Evolutionary conservation across 2,797 vertebrate species (phyloP), one percentile per base, ranked within the genome.

Genomic region (Rhinichthys osculus): DNA sequence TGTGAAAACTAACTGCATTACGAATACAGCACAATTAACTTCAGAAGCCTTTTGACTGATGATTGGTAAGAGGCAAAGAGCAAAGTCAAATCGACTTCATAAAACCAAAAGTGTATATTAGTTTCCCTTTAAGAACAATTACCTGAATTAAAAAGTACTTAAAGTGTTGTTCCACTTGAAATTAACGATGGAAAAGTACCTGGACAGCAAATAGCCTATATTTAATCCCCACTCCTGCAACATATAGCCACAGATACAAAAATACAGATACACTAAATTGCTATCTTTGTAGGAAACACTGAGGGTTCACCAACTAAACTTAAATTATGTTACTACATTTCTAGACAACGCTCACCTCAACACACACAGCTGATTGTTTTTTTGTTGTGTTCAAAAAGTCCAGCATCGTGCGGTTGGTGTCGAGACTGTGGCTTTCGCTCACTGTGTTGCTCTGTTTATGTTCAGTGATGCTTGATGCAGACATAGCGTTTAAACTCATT

Each of bases 401-500:
- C 87, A 91, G 70, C 91, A 93, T 93, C 78, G 72, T 90, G 69
- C 7, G 44, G 73, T 81, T 21, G 87, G 85, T 80, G 88, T 83
- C 85, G 38, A 80, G 82, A 71, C 64, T 85, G 85, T 76, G 62
- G 85, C 87, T 89, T 91, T 44, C 42, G 3, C 7, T 42, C 42
- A 30, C 33, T 3, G 78, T 54, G 67, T 76, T 84, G 87, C 88
- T 83, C 81, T 86, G 42, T 52, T 81, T 72, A 87, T 87, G 88
- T 85, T 86, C 82, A 85, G 90, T 90, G 92, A 47, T 89, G 85
- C 81, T 90, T 89, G 92, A 93, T 91, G 91, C 92, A 93, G 91
- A 91, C 88, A 54, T 47, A 74, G 44, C 33, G 78, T 87, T 82
- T 89, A 95, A 94, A 93, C 93, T 92, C 87, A 90, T 95, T 94